Base-by-base conservation (phyloP, 2,113 vertebrate genomes). In the Oncorhynchus clarkii region DNA sequence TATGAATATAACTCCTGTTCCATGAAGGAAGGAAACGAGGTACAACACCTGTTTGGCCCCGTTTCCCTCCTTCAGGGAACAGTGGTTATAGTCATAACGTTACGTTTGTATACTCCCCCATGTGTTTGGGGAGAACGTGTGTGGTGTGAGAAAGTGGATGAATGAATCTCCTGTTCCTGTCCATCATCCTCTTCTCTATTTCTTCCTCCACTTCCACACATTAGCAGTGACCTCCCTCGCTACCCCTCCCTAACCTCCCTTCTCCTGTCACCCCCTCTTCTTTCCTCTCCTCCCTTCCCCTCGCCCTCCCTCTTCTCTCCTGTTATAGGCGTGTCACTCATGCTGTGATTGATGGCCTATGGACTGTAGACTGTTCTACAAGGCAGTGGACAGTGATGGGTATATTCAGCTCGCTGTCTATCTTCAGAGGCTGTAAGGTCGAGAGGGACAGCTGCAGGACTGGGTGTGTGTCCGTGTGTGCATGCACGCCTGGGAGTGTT, bases 371-470 rank as follows among this genome's bases (percentile, higher is more conserved):
- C 69, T 24, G 70, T 57, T 70, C 77, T 67, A 80, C 71, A 80
- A 18, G 49, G 68, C 66, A 72, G 75, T 62, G 57, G 59, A 31
- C 77, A 57, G 72, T 48, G n/a, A 31, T 72, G 67, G 77, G 78
- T 82, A 80, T 77, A 80, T 83, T 87, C 80, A 78, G 77, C 48
- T 72, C 66, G 39, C 59, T 65, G 78, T 80, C 68, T 45, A 6
- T 34, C 6, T 75, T 67, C 67, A 45, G 39, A 73, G 80, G 64
- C 78, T 77, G 67, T 14, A 65, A 72, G 67, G 69, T 76, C 69
- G 73, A 66, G 68, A 51, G 7, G 57, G 66, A 80, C 64, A 76
- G 68, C 51, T 48, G 48, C 27, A 45, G 24, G 22, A 66, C 11
- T 45, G 7, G 22, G 20, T 62, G 59, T 62, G 59, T 62, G 59